phyloP scores from a whole-genome alignment of 30 jellyfish, hydroid and myxozoan genomes.

The Aurelia sp. region DNA sequence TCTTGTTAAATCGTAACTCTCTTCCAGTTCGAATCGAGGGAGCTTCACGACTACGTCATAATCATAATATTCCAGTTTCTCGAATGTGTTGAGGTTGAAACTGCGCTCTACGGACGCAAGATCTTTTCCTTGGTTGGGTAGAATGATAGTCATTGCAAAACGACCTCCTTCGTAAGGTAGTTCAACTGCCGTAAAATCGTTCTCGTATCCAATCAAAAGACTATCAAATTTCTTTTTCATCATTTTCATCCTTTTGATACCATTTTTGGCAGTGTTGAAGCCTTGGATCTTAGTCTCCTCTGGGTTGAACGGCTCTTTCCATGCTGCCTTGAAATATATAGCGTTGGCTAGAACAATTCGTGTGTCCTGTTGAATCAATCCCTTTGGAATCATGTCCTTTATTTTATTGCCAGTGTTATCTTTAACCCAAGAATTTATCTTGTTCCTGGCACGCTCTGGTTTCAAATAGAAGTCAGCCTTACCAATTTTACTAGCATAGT shows the following conservation, averaged over 20 bases:
- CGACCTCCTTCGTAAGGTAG: slow-evolving; percentile 81
- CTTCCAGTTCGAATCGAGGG: slow-evolving; percentile 74
- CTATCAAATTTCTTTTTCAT: slow-evolving; percentile 52
- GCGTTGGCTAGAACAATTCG: slow-evolving; percentile 79
- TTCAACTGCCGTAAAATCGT: slow-evolving; percentile 41
- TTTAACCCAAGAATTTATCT: slow-evolving; percentile 79
- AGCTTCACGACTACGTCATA: slow-evolving; percentile 32
- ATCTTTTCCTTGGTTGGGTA: slow-evolving; percentile 67
- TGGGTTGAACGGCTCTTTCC: slow-evolving; percentile 77
- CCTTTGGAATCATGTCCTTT: slow-evolving; percentile 29
- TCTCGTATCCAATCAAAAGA: not conserved
- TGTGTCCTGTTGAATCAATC: slow-evolving; percentile 42
- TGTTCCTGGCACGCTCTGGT: slow-evolving; percentile 41
- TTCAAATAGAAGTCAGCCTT: slow-evolving; percentile 34
- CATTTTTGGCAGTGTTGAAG: slow-evolving; percentile 36
- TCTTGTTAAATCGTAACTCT: slow-evolving; percentile 16
- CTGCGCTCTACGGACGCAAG: slow-evolving; percentile 24
- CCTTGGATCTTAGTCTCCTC: slow-evolving; percentile 26
- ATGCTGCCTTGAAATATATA: slow-evolving; percentile 76
- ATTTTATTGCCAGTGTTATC: slow-evolving; percentile 56
- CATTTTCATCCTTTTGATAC: slow-evolving; percentile 45
- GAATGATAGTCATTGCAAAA: slow-evolving; percentile 73
- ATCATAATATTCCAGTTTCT: not conserved
- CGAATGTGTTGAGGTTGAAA: not conserved
- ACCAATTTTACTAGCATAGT: slow-evolving; percentile 59